phyloP scores from a whole-genome alignment of 1,140 invertebrate genomes.

The Stenopsyche tienmushanensis region DNA sequence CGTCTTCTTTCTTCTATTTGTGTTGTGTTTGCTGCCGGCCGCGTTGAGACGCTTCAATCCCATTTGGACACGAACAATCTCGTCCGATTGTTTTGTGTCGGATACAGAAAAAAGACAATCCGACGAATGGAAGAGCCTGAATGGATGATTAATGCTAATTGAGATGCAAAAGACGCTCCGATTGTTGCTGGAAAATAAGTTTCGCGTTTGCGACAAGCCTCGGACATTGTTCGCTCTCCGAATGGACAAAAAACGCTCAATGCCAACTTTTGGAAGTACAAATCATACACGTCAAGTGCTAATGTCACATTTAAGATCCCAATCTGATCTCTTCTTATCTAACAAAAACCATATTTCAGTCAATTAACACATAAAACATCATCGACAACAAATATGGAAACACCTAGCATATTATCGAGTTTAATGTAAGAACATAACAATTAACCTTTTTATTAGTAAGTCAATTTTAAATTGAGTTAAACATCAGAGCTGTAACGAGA shows the following conservation, averaged over 20 bases:
- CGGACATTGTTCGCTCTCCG: not conserved
- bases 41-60: slow-evolving; percentile 12
- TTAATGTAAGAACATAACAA: too few relatives aligned
- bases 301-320: too few relatives aligned
- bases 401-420: too few relatives aligned
- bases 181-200: slow-evolving; percentile 30
- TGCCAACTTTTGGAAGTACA: too few relatives aligned
- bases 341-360: too few relatives aligned
- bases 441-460: too few relatives aligned
- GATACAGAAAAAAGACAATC: slow-evolving; percentile 16
- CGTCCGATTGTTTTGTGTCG: slow-evolving; percentile 18
- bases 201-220: not conserved
- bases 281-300: too few relatives aligned
- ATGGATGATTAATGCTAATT: slow-evolving; percentile 40
- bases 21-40: slow-evolving; percentile 5
- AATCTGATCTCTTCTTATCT: too few relatives aligned
- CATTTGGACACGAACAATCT: slow-evolving; percentile 16
- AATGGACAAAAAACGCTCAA: not conserved
- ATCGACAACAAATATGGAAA: too few relatives aligned
- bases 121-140: slow-evolving; percentile 20
- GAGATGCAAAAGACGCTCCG: slow-evolving; percentile 34
- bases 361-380: too few relatives aligned
- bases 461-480: too few relatives aligned
- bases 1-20: slow-evolving; percentile 31
- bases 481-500: too few relatives aligned